Evolutionary conservation across 1,140 invertebrate species (phyloP).

Genomic region (Cardiocondyla obscurior): DNA sequence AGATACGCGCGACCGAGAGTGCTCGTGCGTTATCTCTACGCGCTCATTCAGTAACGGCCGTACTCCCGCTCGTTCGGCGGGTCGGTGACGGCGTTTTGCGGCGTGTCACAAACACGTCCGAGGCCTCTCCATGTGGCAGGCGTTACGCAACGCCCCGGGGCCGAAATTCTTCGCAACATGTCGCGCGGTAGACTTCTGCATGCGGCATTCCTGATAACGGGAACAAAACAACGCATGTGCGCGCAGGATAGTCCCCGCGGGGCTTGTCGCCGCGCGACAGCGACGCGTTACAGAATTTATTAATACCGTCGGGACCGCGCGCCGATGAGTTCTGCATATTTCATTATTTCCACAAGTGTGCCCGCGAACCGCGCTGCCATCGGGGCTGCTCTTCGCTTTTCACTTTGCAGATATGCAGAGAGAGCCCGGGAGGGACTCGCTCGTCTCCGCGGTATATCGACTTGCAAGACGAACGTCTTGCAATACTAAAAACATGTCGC

Average conservation of each 20-base stretch:
- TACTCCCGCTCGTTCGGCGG: constrained; percentile 15
- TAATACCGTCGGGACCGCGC: neutral
- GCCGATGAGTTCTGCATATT: constrained; percentile 38
- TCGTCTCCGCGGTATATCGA: neutral
- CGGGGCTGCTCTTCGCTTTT: neutral
- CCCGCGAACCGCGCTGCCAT: neutral
- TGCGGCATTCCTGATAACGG: constrained; percentile 27
- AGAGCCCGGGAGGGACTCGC: neutral
- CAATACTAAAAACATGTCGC: neutral
- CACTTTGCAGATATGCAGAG: neutral
- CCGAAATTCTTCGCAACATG: constrained; percentile 30
- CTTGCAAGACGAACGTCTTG: neutral
- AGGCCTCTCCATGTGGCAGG: neutral
- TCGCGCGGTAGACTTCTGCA: constrained; percentile 23
- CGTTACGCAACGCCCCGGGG: constrained; percentile 43
- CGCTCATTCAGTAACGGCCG: constrained; percentile 57
- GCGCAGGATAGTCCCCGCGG: too few species aligned
- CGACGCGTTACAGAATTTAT: constrained; percentile 21
- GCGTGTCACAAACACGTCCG: constrained; percentile 32
- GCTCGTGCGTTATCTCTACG: constrained; percentile 35
- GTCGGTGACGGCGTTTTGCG: constrained; percentile 36
- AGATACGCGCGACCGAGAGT: constrained; percentile 27
- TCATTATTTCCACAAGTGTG: constrained; percentile 51
- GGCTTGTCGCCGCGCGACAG: neutral
- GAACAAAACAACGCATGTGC: neutral